Evolutionary conservation across 2,888 invertebrate species (phyloP), one percentile per base, ranked within the genome.

Genomic region (Caenorhabditis sp.): DNA sequence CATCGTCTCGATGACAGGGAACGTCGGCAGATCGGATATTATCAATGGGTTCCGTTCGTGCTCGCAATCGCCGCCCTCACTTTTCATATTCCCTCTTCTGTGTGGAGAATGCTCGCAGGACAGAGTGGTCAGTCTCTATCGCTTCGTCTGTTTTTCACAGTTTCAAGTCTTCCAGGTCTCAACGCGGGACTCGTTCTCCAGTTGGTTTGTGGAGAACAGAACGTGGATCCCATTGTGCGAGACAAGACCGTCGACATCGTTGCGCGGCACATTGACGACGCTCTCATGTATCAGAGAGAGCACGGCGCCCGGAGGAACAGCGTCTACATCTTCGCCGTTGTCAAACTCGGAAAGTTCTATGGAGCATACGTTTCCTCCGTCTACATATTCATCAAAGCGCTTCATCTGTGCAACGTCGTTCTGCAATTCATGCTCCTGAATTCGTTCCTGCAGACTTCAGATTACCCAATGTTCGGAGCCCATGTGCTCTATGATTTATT

Each of bases 261-360:
- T 24, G 89, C 90, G 8, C 87, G 90, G 26, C 91, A 91, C 84
- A 89, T 91, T 58, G 91, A 91, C 82, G 90, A 91, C 79, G 90
- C 90, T 58, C 86, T 91, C 52, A 85, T 86, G 50, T 89, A 88
- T 59, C 89, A 89, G 73, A 74, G 89, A 7, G 89, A 89, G 46
- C 85, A 84, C 50, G 87, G 86, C 37, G 72, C 79, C 15, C 39
- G 78, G 0, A 62, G 81, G 20, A 81, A 81, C 56, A 80, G 80
- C 78, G 75, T 86, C 59, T 86, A 87, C 76, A 68, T 86, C 11
- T 83, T 82, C 63, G 84, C 85, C 8, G 72, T 82, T 5, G 65
- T 82, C 24, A 66, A 77, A 45, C 61, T 82, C 30, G 82, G 91
- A 11, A 89, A 90, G 72, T 86, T 90, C 55, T 90, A 90, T 83